Base-by-base conservation (phyloP, 2,113 vertebrate genomes). In the Dicentrarchus labrax region DNA sequence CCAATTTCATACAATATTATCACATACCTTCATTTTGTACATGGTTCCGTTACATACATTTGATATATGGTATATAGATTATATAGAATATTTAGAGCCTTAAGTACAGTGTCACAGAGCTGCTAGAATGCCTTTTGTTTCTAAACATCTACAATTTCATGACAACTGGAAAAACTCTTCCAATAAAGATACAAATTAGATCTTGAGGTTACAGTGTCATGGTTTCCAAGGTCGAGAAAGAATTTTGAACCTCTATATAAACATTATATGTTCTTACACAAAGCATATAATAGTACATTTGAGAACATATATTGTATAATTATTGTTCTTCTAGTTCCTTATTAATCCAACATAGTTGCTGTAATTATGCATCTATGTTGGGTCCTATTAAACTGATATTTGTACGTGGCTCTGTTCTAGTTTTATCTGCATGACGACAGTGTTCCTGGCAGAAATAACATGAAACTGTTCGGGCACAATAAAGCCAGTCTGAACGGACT, bases 401-500 rank as follows among this genome's bases (percentile, higher is more conserved):
- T 43, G 50, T 47, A 30, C 45, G 75, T 67, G 57, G 22, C 8
- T 43, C 38, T 70, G 77, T 62, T 73, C 72, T 71, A 38, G 36
- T 78, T 71, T 57, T 66, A 73, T 50, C 68, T 59, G 59, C 19
- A 60, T 72, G 59, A 86, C 12, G 38, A 21, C 60, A 76, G 6
- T 60, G 59, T 66, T 68, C 66, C 61, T 84, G 47, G 72, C 83
- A 76, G 45, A 82, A 80, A 76, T 45, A 61, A 57, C 56, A 51
- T 75, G 54, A 51, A 73, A 76, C 78, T 72, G 78, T 74, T n/a
- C 53, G 39, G 77, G 70, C 68, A 66, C 17, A 79, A 65, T 38
- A 59, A 66, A 85, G 62, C 54, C 50, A 17, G 50, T 71, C 66
- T 76, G 22, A 84, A 76, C 38, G 45, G 57, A 84, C 3, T 72